These are phyloP conservation scores for Hyppa rectilinea DNA, from an alignment of 2,888 invertebrate species.

Conservation along the genomic window DNA sequence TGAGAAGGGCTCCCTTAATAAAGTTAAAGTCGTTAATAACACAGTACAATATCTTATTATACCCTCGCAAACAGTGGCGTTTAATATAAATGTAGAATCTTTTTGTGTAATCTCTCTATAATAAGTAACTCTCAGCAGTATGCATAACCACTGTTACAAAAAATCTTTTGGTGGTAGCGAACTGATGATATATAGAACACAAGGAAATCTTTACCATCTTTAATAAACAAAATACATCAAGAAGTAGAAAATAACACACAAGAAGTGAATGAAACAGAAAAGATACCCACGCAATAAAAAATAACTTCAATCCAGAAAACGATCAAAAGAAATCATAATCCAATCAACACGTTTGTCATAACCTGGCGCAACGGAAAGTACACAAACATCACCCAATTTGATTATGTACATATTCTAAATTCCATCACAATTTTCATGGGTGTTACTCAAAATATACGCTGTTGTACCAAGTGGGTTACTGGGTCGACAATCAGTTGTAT, in stretches of 20 bases:
- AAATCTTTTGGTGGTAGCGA: too few relatives aligned
- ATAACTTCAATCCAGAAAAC: neutral
- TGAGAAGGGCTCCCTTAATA: neutral
- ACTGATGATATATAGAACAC: neutral
- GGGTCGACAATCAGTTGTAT: conserved; percentile 55
- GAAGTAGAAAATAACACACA: neutral
- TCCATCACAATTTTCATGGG: conserved; percentile 55
- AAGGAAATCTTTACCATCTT: neutral
- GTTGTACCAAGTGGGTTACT: conserved; percentile 61
- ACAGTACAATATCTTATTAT: neutral
- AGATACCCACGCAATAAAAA: neutral
- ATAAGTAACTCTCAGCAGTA: neutral
- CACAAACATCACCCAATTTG: conserved; percentile 42
- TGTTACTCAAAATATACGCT: conserved; percentile 60
- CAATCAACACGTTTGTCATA: neutral
- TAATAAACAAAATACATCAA: neutral
- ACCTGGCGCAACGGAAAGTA: conserved; percentile 29
- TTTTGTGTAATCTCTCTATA: neutral
- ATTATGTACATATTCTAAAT: conserved; percentile 61
- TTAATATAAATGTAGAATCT: neutral
- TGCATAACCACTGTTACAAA: neutral
- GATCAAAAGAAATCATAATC: conserved; percentile 3
- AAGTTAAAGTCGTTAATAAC: neutral
- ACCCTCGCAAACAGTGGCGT: neutral
- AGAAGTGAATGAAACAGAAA: neutral